Percentiles rank a stretch among this genome's conserved stretches.
Evolutionary conservation across 2,888 invertebrate species (phyloP).

Genomic region (Stenolophus ochropezus): DNA sequence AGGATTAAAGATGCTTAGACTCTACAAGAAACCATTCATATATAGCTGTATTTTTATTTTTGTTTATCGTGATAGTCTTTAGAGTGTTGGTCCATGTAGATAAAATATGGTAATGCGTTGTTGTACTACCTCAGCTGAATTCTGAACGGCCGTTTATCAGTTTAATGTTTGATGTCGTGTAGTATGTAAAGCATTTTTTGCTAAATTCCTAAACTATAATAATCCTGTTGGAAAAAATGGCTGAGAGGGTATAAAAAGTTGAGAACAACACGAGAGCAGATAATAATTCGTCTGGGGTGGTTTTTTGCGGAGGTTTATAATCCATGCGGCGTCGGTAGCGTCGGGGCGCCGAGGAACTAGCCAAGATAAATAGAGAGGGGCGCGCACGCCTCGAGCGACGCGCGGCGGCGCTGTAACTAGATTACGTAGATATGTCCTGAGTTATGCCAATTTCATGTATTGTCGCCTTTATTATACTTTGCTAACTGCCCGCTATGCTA

Average conservation of each 20-base stretch:
- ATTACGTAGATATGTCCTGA: constrained; percentile 69
- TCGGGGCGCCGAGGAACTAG: constrained; percentile 67
- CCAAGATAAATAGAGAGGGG: constrained; percentile 72
- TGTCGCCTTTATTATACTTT: constrained; percentile 46
- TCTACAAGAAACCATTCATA: no score
- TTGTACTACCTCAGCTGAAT: no score
- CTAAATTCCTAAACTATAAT: constrained; percentile 14
- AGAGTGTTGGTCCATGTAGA: no score
- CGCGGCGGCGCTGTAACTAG: constrained; percentile 70
- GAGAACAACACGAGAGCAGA: constrained; percentile 43
- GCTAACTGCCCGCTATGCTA: not conserved
- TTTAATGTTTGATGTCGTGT: not conserved
- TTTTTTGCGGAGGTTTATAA: constrained; percentile 41
- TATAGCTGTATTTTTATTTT: no score
- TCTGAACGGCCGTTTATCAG: no score
- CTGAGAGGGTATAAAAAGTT: constrained; percentile 34
- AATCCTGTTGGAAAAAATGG: constrained; percentile 19
- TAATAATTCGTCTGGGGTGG: constrained; percentile 43
- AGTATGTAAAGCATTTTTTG: not conserved
- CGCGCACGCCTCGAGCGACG: constrained; percentile 62
- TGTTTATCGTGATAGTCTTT: no score
- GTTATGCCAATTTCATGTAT: constrained; percentile 61
- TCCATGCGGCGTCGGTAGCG: constrained; percentile 32
- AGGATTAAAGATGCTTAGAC: no score
- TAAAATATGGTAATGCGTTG: no score